A percentile compares a stretch with the other conserved stretches of the same genome.
These are phyloP conservation scores for Calephelis virginiensis DNA, from an alignment of 1,140 invertebrate genomes.

Conservation along the genomic window DNA sequence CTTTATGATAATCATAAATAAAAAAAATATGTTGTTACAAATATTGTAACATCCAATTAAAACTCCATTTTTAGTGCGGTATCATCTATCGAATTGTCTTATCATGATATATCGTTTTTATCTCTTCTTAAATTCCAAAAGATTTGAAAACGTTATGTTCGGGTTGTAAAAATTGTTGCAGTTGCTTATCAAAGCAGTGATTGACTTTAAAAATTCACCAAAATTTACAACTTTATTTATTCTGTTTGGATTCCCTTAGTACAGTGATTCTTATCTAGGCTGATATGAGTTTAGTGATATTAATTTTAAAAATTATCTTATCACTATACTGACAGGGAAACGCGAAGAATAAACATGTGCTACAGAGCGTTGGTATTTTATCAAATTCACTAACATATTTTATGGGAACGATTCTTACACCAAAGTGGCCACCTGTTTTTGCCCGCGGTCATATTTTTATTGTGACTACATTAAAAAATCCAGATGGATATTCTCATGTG, in stretches of 20 bases:
- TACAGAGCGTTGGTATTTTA: neutral
- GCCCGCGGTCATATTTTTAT: neutral
- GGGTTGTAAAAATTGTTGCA: neutral
- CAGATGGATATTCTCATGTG: no score
- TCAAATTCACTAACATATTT: neutral
- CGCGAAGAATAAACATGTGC: constrained; percentile 15
- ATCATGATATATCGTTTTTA: no score
- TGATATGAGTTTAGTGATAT: constrained; percentile 43
- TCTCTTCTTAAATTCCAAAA: no score
- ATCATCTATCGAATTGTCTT: no score
- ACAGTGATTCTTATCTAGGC: constrained; percentile 38
- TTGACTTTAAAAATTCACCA: constrained; percentile 34
- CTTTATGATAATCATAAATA: no score
- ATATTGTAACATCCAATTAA: no score
- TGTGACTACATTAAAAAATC: no score
- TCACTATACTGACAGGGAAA: constrained; percentile 37
- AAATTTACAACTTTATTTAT: constrained; percentile 8
- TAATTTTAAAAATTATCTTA: constrained; percentile 67
- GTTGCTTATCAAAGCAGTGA: constrained; percentile 47
- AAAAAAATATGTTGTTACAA: no score
- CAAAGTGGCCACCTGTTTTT: no score
- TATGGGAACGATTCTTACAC: neutral
- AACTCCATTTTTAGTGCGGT: no score
- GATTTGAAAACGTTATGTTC: no score
- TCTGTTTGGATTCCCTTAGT: neutral